Percentiles rank a stretch among this genome's conserved stretches.
These are phyloP conservation scores for Ptilorrhoa leucosticta DNA, from an alignment of 2,113 vertebrate species.

Conservation along the genomic window DNA sequence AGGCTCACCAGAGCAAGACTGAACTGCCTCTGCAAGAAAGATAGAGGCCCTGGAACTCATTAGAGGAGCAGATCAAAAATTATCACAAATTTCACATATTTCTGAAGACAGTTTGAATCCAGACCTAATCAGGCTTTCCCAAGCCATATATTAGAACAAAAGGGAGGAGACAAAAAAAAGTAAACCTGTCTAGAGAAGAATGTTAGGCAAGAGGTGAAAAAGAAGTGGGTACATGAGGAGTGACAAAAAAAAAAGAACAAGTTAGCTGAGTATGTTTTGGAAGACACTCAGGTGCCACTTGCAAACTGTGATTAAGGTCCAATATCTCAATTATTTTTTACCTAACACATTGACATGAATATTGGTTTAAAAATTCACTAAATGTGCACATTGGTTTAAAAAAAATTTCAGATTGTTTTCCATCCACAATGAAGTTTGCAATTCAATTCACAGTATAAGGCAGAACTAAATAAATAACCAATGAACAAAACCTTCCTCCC, in stretches of 20 bases:
- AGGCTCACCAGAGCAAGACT: conserved; percentile 18
- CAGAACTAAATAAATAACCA: background rate
- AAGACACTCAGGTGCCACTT: background rate
- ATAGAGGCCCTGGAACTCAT: background rate
- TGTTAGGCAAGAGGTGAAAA: background rate
- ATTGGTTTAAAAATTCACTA: background rate
- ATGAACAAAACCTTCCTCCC: background rate
- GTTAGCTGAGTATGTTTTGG: background rate
- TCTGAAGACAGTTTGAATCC: background rate
- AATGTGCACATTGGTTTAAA: fast-evolving
- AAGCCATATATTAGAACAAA: background rate
- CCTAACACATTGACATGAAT: background rate
- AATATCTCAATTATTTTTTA: background rate
- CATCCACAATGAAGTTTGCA: background rate
- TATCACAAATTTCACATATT: background rate
- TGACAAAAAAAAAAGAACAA: background rate
- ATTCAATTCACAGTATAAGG: background rate
- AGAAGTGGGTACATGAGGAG: background rate
- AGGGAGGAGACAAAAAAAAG: background rate
- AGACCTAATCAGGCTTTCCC: background rate
- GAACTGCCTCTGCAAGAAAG: background rate
- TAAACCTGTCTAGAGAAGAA: background rate
- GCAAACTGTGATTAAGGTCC: background rate
- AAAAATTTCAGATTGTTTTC: background rate
- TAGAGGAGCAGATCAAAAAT: background rate